Base-by-base conservation (phyloP, 1,140 invertebrate species). In the Berghia stephanieae region DNA sequence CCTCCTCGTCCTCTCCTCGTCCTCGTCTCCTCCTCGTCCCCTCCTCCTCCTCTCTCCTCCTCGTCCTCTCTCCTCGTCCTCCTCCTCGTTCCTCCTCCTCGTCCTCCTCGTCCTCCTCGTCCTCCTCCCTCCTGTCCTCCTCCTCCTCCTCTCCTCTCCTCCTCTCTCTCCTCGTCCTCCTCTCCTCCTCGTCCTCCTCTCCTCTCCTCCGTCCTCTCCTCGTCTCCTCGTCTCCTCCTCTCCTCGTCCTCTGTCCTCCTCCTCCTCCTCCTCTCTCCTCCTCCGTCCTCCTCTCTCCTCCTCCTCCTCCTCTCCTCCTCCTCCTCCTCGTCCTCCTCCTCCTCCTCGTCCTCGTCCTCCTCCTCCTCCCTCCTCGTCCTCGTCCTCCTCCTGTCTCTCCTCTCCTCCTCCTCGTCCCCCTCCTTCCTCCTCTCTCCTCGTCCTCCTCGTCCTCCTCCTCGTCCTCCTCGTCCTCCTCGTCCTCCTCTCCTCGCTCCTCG, bases 21-120 rank as follows among this genome's bases (percentile, higher is more conserved):
- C 60, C 27, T 63, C 60, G 13, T 27, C 60, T 63, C 60, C 60
- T 63, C 27, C 60, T 63, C 60, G 10, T 63, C 8, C 60, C 27
- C 27, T 27, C 27, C 27, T 27, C 27, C 27, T 27, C 27, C 27
- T 31, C 27, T 18, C 27, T 63, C 27, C 27, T 18, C 27, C 27
- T 63, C 27, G 13, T 13, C 27, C 27, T 63, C 60, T 31, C 27
- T 31, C 27, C 10, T 31, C 27, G 13, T 31, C 10, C 27, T 31
- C 10, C 27, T 31, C 27, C 27, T 31, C 27, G 8, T 31, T 63
- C 27, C 60, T 31, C 27, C 13, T 63, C 27, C 27, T 63, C 27
- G 8, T 31, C 27, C 60, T 31, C 27, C 60, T 31, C 27, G 13
- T 31, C 27, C 60, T 63, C 27, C 27, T 63, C 27, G 8, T 31